Evolutionary conservation across 2,113 vertebrate species (phyloP), one percentile per base, ranked within the genome.

Genomic region (Cinclus mexicanus): DNA sequence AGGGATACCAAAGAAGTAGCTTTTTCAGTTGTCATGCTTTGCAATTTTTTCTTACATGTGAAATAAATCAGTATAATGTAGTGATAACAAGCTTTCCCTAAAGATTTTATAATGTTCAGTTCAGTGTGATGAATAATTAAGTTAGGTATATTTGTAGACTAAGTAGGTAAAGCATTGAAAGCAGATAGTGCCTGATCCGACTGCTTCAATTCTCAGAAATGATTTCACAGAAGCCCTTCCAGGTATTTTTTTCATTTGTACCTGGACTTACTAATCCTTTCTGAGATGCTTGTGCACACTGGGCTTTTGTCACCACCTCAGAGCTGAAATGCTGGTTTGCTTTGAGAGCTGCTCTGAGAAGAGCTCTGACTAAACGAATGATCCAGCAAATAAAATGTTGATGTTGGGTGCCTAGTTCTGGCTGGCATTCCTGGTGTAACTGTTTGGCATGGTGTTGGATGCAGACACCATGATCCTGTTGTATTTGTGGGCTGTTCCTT

Each of bases 21-120:
- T 86, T 75, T 44, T 56, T 69, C 50, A n/a, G 9, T 35, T 83
- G 56, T 12, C 35, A 12, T 72, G 25, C 28, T 76, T 82, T 61
- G 31, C 44, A 52, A 42, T 14, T 3, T 10, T 20, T 25, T 31
- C 8, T 37, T 22, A 9, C 6, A 19, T 0, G 0, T 26, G 10
- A 75, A 50, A 71, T 78, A 67, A 91, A 82, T 75, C 1, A 35
- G 1, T 23, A 50, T 94, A 69, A 37, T 8, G 22, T 12, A 56
- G 10, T 16, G 19, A 8, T 85, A 37, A 21, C 14, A 44, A 83
- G 12, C 11, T 87, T 91, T 93, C 21, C 37, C 26, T 64, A n/a
- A 86, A 92, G 50, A 71, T 89, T 88, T 88, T 77, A n/a, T 39
- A 49, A 33, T 39, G 20, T 49, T 88, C 14, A 18, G 22, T 60